Base-by-base conservation (phyloP, 2,888 invertebrate species). In the Hyposoter dolosus region DNA sequence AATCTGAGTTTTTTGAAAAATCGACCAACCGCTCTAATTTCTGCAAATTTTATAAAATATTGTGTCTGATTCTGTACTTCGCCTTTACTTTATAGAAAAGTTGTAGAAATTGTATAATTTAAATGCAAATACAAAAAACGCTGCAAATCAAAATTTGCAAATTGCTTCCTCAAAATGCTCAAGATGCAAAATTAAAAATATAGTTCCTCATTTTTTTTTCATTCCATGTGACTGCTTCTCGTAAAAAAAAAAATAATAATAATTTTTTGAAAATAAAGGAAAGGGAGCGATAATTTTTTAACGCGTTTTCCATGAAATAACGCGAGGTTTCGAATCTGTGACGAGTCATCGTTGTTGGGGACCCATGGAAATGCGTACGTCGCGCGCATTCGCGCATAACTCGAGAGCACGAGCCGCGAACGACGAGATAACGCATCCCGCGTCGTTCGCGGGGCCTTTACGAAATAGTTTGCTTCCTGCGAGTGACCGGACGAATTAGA, bases 401-500 rank as follows among this genome's bases (percentile, higher is more conserved):
- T 81, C 77, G 77, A 23, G 72, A 81, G 86, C 82, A 65, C 63
- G 65, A 82, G 83, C 81, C 86, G 68, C 86, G 68, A 75, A 79
- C 76, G 80, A 72, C 43, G 82, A 76, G 78, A 82, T 80, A 86
- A 80, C 84, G 77, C 69, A 66, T 80, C 76, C 85, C 85, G 83
- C 85, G 82, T 32, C 17, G n/a, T 32, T n/a, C 9, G 28, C 28
- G 81, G 84, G 79, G 32, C 40, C 60, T 80, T 84, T 88, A 84
- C 86, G 81, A 90, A 91, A 91, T 89, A 88, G 87, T 89, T 89
- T 71, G 77, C 88, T 90, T 90, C 89, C 90, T 88, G 89, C 71
- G 83, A 83, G 82, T 66, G 83, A 66, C 76, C 60, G 85, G 47
- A 74, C 47, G 82, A 87, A 88, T 87, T 88, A 87, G 76, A 89